Base-by-base conservation (phyloP, 2,797 vertebrate species). In the Microchirus variegatus region DNA sequence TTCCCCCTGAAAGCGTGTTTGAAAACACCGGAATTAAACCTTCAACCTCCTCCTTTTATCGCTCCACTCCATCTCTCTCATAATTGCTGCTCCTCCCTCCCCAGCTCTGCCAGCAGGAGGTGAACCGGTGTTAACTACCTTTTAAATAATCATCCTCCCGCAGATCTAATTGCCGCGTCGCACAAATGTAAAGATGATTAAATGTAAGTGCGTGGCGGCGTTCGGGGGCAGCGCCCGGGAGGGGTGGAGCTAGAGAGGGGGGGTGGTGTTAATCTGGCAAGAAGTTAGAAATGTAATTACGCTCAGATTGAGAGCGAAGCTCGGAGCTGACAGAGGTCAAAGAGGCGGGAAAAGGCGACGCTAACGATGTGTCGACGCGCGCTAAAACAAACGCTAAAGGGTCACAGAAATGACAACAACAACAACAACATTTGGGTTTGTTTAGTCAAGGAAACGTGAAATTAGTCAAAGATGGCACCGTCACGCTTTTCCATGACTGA, bases 221-320 rank as follows among this genome's bases (percentile, higher is more conserved):
- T 44, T 10, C 1, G 31, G 31, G 26, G 37, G 18, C 57, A n/a
- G 59, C 5, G 5, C 48, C 56, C 48, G n/a, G n/a, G n/a, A n/a
- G n/a, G n/a, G n/a, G n/a, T n/a, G n/a, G n/a, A n/a, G n/a, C 59
- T 0, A 0, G 61, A 57, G 74, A 35, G 42, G 14, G 50, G 42
- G 47, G 45, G 54, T 2, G 44, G 38, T 63, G 55, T 70, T 76
- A 76, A 69, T 80, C 71, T 61, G 58, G 56, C 47, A 59, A 31
- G 59, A 71, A 82, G 71, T 81, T 70, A 57, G 49, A 78, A 81
- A 85, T 75, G 75, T 66, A 87, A 84, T 87, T 84, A 78, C 53
- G 58, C 64, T 64, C 65, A 50, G 59, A 46, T 45, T 47, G 62
- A 64, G 63, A 40, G 35, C 69, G 44, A 66, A 45, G 60, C 44